Conservation (phyloP, 2,797 vertebrate genomes). For the Distichodus sexfasciatus region DNA sequence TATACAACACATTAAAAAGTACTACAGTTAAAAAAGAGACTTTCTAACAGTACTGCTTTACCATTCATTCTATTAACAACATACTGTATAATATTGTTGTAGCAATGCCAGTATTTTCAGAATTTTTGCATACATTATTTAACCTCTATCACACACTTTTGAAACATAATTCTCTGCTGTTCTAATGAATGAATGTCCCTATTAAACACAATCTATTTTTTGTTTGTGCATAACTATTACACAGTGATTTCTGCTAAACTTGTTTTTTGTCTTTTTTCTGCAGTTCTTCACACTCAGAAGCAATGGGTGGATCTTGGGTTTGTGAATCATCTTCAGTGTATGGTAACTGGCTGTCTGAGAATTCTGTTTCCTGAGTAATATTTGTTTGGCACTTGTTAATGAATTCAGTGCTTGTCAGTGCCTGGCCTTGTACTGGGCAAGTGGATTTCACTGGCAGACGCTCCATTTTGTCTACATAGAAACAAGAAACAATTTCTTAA, state of each 20-base stretch:
- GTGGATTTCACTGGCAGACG: constrained; percentile 47
- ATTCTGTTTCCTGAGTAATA: constrained; percentile 23
- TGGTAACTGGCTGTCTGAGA: constrained; percentile 29
- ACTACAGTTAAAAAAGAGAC: too few relatives aligned
- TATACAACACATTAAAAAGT: too few relatives aligned
- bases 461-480: constrained; percentile 62
- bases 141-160: too few relatives aligned
- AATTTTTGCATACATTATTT: too few relatives aligned
- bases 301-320: not conserved
- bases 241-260: not conserved
- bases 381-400: constrained; percentile 67
- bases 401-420: constrained; percentile 77
- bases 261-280: not conserved
- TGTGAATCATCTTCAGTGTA: constrained; percentile 39
- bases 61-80: too few relatives aligned
- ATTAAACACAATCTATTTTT: too few relatives aligned
- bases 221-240: not conserved
- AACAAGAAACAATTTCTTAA: too few relatives aligned
- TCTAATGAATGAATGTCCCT: too few relatives aligned
- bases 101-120: too few relatives aligned
- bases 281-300: constrained; percentile 8
- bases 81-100: too few relatives aligned
- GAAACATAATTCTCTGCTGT: too few relatives aligned
- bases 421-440: constrained; percentile 67
- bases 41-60: too few relatives aligned